A percentile compares a stretch with the other conserved stretches of the same genome.
Conservation (phyloP, 2,113 vertebrate species). For the Rhinoderma darwinii region DNA sequence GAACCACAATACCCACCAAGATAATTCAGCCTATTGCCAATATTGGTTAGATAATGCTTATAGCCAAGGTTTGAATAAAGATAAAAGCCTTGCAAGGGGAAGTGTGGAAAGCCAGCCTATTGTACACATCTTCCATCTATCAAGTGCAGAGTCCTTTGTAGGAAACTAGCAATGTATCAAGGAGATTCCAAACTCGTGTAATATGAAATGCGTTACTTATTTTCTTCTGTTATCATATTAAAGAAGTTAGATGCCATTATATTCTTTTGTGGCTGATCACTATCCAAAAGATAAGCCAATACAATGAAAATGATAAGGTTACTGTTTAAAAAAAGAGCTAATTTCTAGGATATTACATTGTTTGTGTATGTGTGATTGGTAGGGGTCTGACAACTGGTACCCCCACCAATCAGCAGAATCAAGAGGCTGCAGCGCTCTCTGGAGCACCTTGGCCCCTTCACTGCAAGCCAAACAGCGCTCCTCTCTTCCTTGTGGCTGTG, state of each 20-base stretch:
- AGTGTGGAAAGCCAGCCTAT: constrained; percentile 28
- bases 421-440: neutral
- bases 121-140: neutral
- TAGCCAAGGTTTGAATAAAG: constrained; percentile 11
- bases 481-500: too few species aligned
- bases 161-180: neutral
- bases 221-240: neutral
- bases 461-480: too few species aligned
- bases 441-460: too few species aligned
- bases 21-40: neutral
- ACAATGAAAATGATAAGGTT: neutral
- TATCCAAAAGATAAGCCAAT: neutral
- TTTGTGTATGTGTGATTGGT: neutral
- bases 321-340: neutral
- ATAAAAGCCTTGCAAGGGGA: neutral
- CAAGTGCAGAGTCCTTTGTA: neutral
- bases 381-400: neutral
- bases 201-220: neutral
- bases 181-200: neutral
- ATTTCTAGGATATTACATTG: neutral
- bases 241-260: neutral
- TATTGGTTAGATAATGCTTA: neutral
- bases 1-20: neutral
- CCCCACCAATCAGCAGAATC: neutral
- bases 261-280: neutral